A percentile compares a stretch with the other conserved stretches of the same genome.
Evolutionary conservation across 2,888 invertebrate species (phyloP).

Genomic region (Silvanus unidentatus): DNA sequence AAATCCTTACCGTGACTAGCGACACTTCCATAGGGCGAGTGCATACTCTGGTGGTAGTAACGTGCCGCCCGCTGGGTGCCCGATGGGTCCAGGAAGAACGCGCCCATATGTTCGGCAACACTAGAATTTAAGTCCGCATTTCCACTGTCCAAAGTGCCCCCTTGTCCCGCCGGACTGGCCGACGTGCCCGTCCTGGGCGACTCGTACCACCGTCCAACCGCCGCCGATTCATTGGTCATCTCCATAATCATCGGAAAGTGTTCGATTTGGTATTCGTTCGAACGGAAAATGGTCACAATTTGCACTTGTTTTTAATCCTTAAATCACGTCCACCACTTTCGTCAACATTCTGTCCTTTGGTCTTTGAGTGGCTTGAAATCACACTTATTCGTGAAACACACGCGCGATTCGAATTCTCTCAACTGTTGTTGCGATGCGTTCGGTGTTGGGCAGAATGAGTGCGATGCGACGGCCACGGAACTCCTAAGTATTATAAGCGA

Average conservation of each 20-base stretch:
- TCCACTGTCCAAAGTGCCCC: slow-evolving; percentile 33
- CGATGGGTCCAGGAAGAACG: slow-evolving; percentile 46
- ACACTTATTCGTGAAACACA: slow-evolving; percentile 12
- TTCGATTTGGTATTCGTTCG: no score
- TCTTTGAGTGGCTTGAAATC: background rate
- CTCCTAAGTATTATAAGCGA: background rate
- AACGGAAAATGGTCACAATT: no score
- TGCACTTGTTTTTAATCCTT: no score
- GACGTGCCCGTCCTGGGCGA: slow-evolving; percentile 44
- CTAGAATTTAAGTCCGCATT: slow-evolving; percentile 43
- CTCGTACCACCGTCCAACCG: slow-evolving; percentile 48
- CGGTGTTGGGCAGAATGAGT: background rate
- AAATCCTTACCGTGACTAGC: slow-evolving; percentile 43
- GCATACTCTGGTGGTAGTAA: slow-evolving; percentile 50
- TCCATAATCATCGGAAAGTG: slow-evolving; percentile 46
- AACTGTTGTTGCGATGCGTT: background rate
- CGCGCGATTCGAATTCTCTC: no score
- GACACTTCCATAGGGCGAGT: slow-evolving; percentile 46
- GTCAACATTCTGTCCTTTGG: no score
- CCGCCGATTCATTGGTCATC: slow-evolving; percentile 46
- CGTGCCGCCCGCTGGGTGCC: slow-evolving; percentile 45
- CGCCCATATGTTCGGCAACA: slow-evolving; percentile 48
- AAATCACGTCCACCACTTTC: no score
- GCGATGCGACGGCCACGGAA: slow-evolving; percentile 23
- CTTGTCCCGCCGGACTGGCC: slow-evolving; percentile 42